These are phyloP conservation scores for Danio choprae DNA, from an alignment of 2,797 vertebrate genomes.

Conservation along the genomic window DNA sequence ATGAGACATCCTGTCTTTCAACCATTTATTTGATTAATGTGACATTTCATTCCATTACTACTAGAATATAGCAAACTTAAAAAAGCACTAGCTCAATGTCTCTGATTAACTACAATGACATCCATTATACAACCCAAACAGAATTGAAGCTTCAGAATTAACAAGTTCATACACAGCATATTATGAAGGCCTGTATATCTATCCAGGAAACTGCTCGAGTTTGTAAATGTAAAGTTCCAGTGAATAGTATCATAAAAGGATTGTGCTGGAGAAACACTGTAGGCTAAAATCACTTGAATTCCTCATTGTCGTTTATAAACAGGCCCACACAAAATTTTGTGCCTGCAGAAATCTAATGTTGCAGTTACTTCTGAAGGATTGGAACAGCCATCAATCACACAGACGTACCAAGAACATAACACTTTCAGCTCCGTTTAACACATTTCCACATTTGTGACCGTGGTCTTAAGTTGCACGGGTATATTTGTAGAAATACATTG, in stretches of 20 bases:
- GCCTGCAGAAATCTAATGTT: neutral
- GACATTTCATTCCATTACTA: no score
- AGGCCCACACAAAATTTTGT: conserved; percentile 12
- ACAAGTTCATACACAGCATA: neutral
- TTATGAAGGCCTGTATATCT: neutral
- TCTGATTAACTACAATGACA: neutral
- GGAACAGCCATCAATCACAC: neutral
- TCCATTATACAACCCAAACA: neutral
- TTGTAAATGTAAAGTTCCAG: neutral
- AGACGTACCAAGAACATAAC: neutral
- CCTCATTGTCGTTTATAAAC: neutral
- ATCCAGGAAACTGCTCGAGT: neutral
- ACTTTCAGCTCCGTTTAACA: neutral
- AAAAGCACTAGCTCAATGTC: neutral
- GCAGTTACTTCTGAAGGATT: neutral
- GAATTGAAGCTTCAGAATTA: neutral
- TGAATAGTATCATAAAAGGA: conserved; percentile 8
- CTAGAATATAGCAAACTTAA: no score
- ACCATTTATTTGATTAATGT: no score
- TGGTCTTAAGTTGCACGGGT: no score
- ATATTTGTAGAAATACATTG: no score
- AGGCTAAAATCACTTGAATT: conserved; percentile 4
- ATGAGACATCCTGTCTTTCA: no score
- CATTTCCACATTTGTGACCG: neutral
- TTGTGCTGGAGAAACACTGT: neutral